Percentiles rank a stretch among this genome's conserved stretches.
Conservation (phyloP, 2,113 vertebrate species). For the Stigmatopora argus region DNA sequence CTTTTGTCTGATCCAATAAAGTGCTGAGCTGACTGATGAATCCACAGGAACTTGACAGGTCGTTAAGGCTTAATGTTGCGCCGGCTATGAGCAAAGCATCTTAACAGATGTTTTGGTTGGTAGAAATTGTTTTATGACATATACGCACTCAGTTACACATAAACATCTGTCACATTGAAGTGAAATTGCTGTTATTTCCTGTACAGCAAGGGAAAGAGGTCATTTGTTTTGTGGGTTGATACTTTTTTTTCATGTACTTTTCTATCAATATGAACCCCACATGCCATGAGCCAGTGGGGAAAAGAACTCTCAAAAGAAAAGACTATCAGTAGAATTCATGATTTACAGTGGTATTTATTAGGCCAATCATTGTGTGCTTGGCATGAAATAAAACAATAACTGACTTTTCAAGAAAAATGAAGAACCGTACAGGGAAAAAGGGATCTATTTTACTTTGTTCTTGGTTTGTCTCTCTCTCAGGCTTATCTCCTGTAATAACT, state of each 20-base stretch:
- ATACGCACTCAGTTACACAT: slow-evolving; percentile 14
- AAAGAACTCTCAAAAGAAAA: slow-evolving; percentile 10
- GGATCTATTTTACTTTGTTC: slow-evolving; percentile 7
- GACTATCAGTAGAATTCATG: slow-evolving; percentile 17
- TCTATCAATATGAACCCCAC: slow-evolving; percentile 12
- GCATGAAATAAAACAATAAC: slow-evolving; percentile 1
- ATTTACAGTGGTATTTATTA: slow-evolving; percentile 30
- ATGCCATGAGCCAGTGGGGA: slow-evolving; percentile 17
- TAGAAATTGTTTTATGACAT: slow-evolving; percentile 31
- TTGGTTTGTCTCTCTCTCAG: slow-evolving; percentile 24
- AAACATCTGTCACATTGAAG: slow-evolving; percentile 17
- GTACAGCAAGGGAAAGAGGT: slow-evolving; percentile 8
- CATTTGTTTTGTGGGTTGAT: slow-evolving; percentile 2
- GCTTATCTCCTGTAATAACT: slow-evolving; percentile 43
- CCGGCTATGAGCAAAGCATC: slow-evolving; percentile 32
- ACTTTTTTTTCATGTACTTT: slow-evolving; percentile 4
- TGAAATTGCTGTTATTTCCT: slow-evolving; percentile 8
- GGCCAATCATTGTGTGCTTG: slow-evolving; percentile 23
- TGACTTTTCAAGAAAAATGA: slow-evolving; percentile 19
- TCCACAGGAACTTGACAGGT: slow-evolving; percentile 40
- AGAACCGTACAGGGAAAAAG: slow-evolving; percentile 7
- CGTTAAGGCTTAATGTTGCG: slow-evolving; percentile 16
- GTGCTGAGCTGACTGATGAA: slow-evolving; percentile 41
- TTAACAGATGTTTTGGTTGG: slow-evolving; percentile 48
- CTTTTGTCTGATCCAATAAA: slow-evolving; percentile 35